phyloP scores from a whole-genome alignment of 1,140 invertebrate genomes.

The Akabosia matsudoensis region DNA sequence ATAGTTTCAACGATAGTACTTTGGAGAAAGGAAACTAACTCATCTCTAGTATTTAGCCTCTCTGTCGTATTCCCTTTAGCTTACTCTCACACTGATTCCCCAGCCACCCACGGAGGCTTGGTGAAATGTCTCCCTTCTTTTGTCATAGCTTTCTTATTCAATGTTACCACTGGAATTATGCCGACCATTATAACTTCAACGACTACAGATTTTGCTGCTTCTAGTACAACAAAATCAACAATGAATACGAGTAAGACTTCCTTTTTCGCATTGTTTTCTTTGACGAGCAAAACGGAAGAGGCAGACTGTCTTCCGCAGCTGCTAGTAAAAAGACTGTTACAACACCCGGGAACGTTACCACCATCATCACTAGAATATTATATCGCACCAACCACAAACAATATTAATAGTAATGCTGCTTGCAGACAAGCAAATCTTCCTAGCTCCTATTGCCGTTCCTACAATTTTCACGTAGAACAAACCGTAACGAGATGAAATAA shows the following conservation, averaged over 20 bases:
- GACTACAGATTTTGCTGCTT: neutral
- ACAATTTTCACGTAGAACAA: neutral
- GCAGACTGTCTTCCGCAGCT: slow-evolving; percentile 2
- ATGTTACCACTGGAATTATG: neutral
- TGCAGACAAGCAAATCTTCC: neutral
- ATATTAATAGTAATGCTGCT: neutral
- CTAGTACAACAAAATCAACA: no score
- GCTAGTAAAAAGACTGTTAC: neutral
- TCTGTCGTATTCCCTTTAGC: neutral
- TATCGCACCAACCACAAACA: slow-evolving; percentile 14
- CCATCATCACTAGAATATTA: neutral
- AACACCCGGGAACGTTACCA: neutral
- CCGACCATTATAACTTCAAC: neutral
- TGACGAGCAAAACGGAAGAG: slow-evolving; percentile 1
- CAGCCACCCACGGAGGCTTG: neutral
- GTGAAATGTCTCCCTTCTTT: neutral
- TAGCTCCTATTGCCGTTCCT: neutral
- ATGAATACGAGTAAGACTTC: neutral
- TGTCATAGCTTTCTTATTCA: neutral
- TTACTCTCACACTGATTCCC: neutral
- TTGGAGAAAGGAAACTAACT: neutral
- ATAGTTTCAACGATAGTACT: neutral
- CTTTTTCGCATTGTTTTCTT: neutral
- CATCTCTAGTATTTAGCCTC: neutral
- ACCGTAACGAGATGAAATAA: slow-evolving; percentile 13